Base-by-base conservation (phyloP, 2,888 invertebrate genomes). In the Timandra comae region DNA sequence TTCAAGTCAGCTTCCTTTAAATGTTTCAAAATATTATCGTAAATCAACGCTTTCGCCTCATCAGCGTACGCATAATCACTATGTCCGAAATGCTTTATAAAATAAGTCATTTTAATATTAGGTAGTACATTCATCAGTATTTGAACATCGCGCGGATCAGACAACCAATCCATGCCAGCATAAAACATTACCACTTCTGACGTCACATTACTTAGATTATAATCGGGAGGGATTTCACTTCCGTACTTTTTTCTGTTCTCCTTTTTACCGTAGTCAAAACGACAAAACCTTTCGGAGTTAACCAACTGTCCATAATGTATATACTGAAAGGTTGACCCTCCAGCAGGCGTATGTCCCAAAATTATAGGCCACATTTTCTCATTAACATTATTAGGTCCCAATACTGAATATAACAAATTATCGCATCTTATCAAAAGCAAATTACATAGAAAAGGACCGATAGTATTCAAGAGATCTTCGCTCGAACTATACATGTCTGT, bases 21-120 rank as follows among this genome's bases (percentile, higher is more conserved):
- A 29, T 34, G 22, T 12, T 27, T 42, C 2, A 47, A 12, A 29
- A 48, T 48, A 36, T 48, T 43, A 11, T 29, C 45, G 48, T 91
- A 91, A 3, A 92, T 55, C 12, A 86, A 49, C 7, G 61, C 64
- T 7, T 85, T 76, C 0, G 88, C 89, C 42, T 88, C 86, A 6
- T 68, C 71, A 0, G 89, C 91, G 80, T 89, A 91, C 26, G 91
- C 52, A 43, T 88, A 92, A 53, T 92, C 92, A 47, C 91, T 65
- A 56, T 92, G 92, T 54, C 88, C 89, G 42, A 89, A 92, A 25
- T 86, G 65, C 0, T 82, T 64, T 2, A 91, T 74, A 28, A 79
- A 63, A 56, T 86, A 78, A 32, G 69, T 76, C 0, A 76, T 78
- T 0, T 77, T 56, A 0, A 87, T 72, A 43, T 88, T 89, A 0